phyloP scores from a whole-genome alignment of 2,888 invertebrate species.

The Tipula confusa region DNA sequence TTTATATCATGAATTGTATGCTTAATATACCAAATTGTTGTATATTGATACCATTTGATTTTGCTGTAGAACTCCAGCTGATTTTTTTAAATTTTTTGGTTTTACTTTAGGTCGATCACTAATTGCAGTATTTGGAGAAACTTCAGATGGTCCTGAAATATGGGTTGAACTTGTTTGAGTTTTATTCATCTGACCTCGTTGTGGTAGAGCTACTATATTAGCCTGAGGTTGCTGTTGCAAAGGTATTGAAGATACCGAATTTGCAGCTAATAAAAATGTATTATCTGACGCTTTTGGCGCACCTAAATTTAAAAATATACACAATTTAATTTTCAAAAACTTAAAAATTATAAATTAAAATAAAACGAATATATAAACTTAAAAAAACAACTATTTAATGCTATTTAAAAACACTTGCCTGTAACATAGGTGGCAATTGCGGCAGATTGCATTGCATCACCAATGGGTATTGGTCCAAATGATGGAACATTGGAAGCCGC shows the following conservation, averaged over 20 bases:
- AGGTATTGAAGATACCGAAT: constrained; percentile 35
- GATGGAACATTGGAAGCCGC: constrained; percentile 39
- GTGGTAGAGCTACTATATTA: constrained; percentile 39
- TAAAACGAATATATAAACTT: not conserved
- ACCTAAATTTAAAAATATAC: constrained; percentile 32
- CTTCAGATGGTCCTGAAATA: constrained; percentile 50
- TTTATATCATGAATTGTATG: not conserved
- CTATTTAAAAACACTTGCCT: constrained; percentile 36
- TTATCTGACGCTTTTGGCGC: constrained; percentile 33
- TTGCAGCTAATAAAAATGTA: constrained; percentile 35
- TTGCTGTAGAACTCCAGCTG: constrained; percentile 49
- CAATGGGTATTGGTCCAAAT: constrained; percentile 42
- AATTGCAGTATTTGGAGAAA: constrained; percentile 64
- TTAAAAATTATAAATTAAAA: not conserved
- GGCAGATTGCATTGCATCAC: constrained; percentile 38
- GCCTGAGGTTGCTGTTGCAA: constrained; percentile 35
- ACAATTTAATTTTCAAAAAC: not conserved
- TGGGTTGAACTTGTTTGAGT: constrained; percentile 37
- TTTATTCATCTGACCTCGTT: constrained; percentile 42
- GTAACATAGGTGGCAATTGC: constrained; percentile 37
- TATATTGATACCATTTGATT: constrained; percentile 51
- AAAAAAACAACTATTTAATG: not conserved
- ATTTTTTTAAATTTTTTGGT: constrained; percentile 68
- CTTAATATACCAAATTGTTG: constrained; percentile 48
- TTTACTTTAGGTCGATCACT: constrained; percentile 82